These are phyloP conservation scores for Homarus gammarus DNA, from an alignment of 2,888 invertebrate species.

Conservation along the genomic window DNA sequence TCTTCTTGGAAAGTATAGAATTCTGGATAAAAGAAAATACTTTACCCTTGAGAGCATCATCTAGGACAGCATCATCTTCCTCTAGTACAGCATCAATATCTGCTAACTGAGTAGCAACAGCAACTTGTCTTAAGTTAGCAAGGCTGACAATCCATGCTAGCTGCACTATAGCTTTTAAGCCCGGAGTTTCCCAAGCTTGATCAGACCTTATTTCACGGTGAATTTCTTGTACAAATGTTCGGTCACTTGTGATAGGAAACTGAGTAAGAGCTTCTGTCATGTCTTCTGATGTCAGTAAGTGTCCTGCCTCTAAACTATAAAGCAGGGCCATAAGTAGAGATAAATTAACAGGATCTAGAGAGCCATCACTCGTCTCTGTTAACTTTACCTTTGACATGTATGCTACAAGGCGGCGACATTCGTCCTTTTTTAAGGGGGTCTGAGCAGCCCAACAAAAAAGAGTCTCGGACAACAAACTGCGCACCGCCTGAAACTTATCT, in stretches of 20 bases:
- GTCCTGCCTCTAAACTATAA: constrained; percentile 81
- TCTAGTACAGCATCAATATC: constrained; percentile 71
- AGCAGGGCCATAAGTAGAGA: constrained; percentile 90
- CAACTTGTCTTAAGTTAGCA: constrained; percentile 79
- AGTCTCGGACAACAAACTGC: constrained; percentile 86
- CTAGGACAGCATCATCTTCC: constrained; percentile 71
- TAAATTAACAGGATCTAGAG: constrained; percentile 88
- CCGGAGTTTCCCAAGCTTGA: constrained; percentile 73
- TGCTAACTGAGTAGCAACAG: constrained; percentile 68
- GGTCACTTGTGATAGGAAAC: constrained; percentile 79
- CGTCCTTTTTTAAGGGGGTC: constrained; percentile 86
- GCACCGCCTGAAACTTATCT: constrained; percentile 87
- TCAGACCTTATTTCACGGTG: constrained; percentile 81
- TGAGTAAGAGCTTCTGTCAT: constrained; percentile 78
- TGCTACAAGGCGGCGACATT: constrained; percentile 82
- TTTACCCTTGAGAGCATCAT: constrained; percentile 73
- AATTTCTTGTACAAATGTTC: constrained; percentile 78
- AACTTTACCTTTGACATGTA: constrained; percentile 78
- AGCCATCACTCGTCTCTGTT: constrained; percentile 82
- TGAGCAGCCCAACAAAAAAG: constrained; percentile 89
- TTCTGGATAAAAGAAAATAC: constrained; percentile 74
- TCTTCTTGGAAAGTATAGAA: constrained; percentile 60
- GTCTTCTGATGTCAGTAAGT: constrained; percentile 68
- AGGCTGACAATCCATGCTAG: constrained; percentile 84
- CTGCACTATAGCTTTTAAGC: constrained; percentile 82